Conservation (phyloP, 2,797 vertebrate genomes). For the Falco biarmicus region DNA sequence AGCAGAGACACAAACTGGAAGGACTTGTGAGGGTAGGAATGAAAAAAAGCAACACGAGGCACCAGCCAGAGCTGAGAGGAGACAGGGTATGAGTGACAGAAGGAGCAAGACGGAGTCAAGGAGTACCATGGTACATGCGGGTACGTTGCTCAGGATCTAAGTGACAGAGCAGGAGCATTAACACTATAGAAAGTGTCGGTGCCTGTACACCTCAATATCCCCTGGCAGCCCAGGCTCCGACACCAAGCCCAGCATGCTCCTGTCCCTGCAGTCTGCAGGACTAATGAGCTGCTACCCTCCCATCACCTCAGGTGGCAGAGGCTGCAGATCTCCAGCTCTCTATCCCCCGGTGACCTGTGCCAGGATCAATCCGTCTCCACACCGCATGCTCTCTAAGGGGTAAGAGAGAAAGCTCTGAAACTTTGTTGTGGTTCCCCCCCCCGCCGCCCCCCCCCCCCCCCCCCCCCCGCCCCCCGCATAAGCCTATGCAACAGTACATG, state of each 20-base stretch:
- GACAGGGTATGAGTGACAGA: not conserved
- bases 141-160: not conserved
- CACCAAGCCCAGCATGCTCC: not conserved
- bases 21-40: not conserved
- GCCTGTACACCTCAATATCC: not conserved
- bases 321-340: not conserved
- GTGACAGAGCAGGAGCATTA: not conserved
- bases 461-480: not conserved
- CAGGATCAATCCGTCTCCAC: not conserved
- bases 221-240: not conserved
- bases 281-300: not conserved
- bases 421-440: not conserved
- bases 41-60: not conserved
- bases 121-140: rapidly evolving
- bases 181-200: not conserved
- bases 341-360: not conserved
- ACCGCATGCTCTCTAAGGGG: not conserved
- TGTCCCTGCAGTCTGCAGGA: not conserved
- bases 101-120: not conserved
- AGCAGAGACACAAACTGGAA: not conserved
- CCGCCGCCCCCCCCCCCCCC: no score
- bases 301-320: not conserved
- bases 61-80: not conserved
- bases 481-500: not conserved
- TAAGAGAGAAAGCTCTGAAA: not conserved